Evolutionary conservation across 2,797 vertebrate species (phyloP), one percentile per base, ranked within the genome.

Genomic region (Eupleurogrammus muticus): DNA sequence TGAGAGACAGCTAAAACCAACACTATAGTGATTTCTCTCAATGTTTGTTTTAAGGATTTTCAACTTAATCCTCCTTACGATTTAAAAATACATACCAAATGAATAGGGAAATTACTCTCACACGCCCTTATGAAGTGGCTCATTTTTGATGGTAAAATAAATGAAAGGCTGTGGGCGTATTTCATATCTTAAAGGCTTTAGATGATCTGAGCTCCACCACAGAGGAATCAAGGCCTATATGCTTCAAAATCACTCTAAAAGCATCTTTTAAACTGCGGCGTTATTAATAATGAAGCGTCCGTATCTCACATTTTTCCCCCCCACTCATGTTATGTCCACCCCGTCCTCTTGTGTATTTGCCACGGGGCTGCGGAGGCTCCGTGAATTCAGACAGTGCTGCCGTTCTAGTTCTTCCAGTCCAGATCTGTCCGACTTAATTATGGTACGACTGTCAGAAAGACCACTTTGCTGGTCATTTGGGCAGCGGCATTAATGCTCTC

Each of bases 351-450:
- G 34, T 66, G 83, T 87, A 85, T 87, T 82, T 80, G 77, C 84
- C 79, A 36, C 0, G 62, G 79, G 75, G 77, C 84, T 64, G 78
- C 49, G 12, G 40, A 44, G 71, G 48, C 60, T 75, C 49, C 52
- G 60, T 70, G 79, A 73, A 65, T 82, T 85, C 62, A 58, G 73
- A 62, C 81, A 42, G 62, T 42, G 53, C 61, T 68, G 69, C 81
- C 81, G 87, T 84, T 90, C 89, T 55, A 87, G 63, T 87, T 90
- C 87, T 76, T 85, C 77, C 73, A 83, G 85, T 89, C 83, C 68
- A 86, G 86, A 88, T 87, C 87, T 84, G 85, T 90, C 90, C 4
- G 1, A 84, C 65, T 87, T 89, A 78, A 90, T 92, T 80, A 91
- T 9, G 52, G 68, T 75, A 64, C 76, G 77, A 84, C 83, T 87